phyloP scores from a whole-genome alignment of 2,888 invertebrate species.

The Tiliacea citrago region DNA sequence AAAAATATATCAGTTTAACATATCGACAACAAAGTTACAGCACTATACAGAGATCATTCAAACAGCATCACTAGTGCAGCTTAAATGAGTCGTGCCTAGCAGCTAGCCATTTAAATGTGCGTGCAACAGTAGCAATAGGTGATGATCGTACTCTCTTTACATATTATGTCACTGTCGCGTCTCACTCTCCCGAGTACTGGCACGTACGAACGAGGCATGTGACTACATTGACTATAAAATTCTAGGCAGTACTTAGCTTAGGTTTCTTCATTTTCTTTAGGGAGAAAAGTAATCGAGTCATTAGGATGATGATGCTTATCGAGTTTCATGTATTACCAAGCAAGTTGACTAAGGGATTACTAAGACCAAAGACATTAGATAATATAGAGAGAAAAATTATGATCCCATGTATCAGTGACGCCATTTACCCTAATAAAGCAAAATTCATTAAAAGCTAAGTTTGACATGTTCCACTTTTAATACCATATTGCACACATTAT shows the following conservation, averaged over 20 bases:
- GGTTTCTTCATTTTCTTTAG: constrained; percentile 29
- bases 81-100: constrained; percentile 8
- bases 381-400: too few species aligned
- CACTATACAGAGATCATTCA: neutral
- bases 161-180: constrained; percentile 49
- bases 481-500: too few species aligned
- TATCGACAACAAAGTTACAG: constrained; percentile 15
- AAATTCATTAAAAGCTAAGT: too few species aligned
- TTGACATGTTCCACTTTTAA: too few species aligned
- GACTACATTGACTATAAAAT: constrained; percentile 30
- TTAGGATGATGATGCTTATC: neutral
- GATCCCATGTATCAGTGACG: too few species aligned
- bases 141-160: constrained; percentile 44
- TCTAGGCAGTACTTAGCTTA: neutral
- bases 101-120: constrained; percentile 11
- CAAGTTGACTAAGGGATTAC: too few species aligned
- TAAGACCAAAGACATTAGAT: too few species aligned
- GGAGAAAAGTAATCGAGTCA: constrained; percentile 7
- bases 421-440: too few species aligned
- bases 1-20: neutral
- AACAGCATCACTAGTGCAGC: constrained; percentile 41
- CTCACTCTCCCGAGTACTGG: constrained; percentile 22
- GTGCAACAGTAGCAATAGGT: constrained; percentile 41
- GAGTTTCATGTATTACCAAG: neutral
- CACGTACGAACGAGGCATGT: constrained; percentile 39